These are phyloP conservation scores for Notospermus geniculatus DNA, from an alignment of 1,140 invertebrate genomes.

Conservation along the genomic window DNA sequence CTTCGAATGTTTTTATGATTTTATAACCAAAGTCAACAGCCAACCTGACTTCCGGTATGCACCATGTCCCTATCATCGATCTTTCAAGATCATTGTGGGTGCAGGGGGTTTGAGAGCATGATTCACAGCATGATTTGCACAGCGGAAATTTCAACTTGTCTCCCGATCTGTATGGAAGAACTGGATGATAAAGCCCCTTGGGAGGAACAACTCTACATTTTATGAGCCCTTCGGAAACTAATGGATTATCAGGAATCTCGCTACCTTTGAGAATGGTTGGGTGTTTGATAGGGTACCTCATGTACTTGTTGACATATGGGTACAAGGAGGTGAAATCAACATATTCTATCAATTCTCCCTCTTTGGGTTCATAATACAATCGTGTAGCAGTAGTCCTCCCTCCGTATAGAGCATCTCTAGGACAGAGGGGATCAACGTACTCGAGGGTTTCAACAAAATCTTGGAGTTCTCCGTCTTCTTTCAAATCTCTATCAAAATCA, in stretches of 20 bases:
- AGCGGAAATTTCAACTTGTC: constrained; percentile 29
- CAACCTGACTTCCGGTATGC: constrained; percentile 46
- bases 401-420: constrained; percentile 41
- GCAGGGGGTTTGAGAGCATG: constrained; percentile 17
- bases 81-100: constrained; percentile 35
- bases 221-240: constrained; percentile 31
- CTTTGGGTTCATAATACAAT: constrained; percentile 8
- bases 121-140: constrained; percentile 27
- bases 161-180: constrained; percentile 1
- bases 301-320: constrained; percentile 20
- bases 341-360: constrained; percentile 17
- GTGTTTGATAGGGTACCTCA: constrained; percentile 15
- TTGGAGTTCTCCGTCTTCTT: constrained; percentile 14
- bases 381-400: constrained; percentile 17
- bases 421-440: constrained; percentile 20
- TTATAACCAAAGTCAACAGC: constrained; percentile 46
- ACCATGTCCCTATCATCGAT: constrained; percentile 48
- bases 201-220: constrained; percentile 15
- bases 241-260: constrained; percentile 18
- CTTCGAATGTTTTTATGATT: constrained; percentile 47
- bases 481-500: constrained; percentile 17
- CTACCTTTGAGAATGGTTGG: constrained; percentile 26
- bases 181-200: not conserved
- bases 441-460: constrained; percentile 18
- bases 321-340: constrained; percentile 23